These are phyloP conservation scores for Zenarchopterus dispar DNA, from an alignment of 2,797 vertebrate species.

Conservation along the genomic window DNA sequence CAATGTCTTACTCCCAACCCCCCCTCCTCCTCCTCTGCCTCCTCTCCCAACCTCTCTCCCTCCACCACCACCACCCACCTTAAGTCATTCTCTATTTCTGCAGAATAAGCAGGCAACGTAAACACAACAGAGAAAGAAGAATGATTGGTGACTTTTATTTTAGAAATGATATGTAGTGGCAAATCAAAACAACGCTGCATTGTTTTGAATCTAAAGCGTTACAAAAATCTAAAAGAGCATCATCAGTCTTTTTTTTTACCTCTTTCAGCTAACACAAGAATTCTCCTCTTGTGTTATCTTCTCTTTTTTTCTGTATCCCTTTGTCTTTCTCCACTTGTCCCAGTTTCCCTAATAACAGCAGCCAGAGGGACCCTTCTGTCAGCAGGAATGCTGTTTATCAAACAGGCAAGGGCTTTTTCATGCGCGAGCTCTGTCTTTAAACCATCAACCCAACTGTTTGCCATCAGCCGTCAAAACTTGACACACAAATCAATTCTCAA, in stretches of 20 bases:
- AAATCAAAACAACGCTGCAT: neutral
- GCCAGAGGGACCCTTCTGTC: neutral
- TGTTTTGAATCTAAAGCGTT: neutral
- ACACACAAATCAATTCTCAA: conserved; percentile 7
- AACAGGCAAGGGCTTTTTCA: neutral
- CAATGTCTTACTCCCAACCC: conserved; percentile 9
- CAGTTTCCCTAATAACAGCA: conserved; percentile 53
- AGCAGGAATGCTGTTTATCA: neutral
- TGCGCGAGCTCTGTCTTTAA: neutral
- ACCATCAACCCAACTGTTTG: neutral
- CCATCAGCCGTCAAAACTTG: conserved; percentile 1
- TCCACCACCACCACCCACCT: conserved; percentile 18
- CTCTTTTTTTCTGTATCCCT: conserved; percentile 31
- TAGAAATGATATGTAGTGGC: neutral
- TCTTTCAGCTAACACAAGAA: conserved; percentile 9
- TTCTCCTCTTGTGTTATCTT: conserved; percentile 4
- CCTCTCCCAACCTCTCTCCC: neutral
- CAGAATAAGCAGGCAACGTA: conserved; percentile 47
- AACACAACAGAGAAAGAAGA: conserved; percentile 25
- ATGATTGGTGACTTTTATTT: neutral
- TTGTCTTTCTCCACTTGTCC: conserved; percentile 53
- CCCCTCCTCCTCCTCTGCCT: no score
- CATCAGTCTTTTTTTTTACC: conserved; percentile 1
- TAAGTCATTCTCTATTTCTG: conserved; percentile 51
- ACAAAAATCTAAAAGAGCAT: neutral